phyloP scores from a whole-genome alignment of 2,113 vertebrate species.

The Gyps fulvus region DNA sequence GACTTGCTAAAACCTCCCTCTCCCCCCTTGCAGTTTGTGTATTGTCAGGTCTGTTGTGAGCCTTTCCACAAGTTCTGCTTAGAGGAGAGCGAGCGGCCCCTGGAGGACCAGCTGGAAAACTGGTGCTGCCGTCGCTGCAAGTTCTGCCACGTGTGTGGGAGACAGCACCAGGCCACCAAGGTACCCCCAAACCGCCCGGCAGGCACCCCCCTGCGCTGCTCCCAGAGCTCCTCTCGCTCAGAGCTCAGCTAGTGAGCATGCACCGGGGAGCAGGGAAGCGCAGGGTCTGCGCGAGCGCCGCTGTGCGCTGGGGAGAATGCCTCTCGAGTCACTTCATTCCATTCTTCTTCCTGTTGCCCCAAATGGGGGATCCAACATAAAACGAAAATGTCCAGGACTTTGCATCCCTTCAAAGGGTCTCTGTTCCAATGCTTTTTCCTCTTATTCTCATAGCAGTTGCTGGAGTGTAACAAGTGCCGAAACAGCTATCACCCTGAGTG shows the following conservation, averaged over 20 bases:
- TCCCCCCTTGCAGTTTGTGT: constrained; percentile 85
- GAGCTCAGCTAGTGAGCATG: accelerated
- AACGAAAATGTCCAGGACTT: not conserved
- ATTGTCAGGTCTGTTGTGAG: constrained; percentile 98
- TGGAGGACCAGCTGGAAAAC: constrained; percentile 96
- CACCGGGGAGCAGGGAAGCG: not conserved
- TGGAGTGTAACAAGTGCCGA: constrained; percentile 99
- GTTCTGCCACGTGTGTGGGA: constrained; percentile 96
- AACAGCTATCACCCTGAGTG: constrained; percentile 99
- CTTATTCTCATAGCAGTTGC: constrained; percentile 78
- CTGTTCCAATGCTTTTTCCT: not conserved
- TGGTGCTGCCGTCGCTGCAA: constrained; percentile 98
- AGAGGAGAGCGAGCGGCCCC: constrained; percentile 93
- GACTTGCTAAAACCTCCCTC: constrained; percentile 10
- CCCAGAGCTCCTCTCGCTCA: not conserved
- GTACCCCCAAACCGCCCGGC: constrained; percentile 59
- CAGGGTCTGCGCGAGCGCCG: not conserved
- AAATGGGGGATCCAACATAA: not conserved
- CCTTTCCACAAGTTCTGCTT: constrained; percentile 98
- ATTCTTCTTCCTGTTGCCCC: not conserved
- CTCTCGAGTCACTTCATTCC: not conserved
- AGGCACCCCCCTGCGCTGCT: not conserved
- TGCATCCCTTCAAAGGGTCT: not conserved
- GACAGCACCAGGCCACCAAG: constrained; percentile 94
- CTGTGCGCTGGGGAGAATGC: not conserved